Evolutionary conservation across 2,113 vertebrate genomes (phyloP).

Genomic region (Sceloporus tristichus): DNA sequence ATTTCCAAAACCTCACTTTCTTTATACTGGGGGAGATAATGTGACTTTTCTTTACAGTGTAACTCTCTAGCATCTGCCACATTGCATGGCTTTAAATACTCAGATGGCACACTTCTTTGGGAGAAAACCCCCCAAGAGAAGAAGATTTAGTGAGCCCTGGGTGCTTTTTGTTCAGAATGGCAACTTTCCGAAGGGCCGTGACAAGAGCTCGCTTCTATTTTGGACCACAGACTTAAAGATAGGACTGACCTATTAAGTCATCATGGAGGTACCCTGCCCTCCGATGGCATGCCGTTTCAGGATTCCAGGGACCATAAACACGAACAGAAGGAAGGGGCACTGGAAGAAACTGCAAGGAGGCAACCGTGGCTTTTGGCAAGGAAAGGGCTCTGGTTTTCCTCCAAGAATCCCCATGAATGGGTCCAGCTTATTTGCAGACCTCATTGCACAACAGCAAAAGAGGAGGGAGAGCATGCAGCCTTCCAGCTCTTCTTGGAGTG

Average conservation of each 20-base stretch:
- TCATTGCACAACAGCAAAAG: background rate
- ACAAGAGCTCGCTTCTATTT: slow-evolving; percentile 65
- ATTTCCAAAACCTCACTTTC: slow-evolving; percentile 46
- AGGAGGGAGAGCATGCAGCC: too few species aligned
- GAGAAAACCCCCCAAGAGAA: slow-evolving; percentile 48
- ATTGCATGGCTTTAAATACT: slow-evolving; percentile 65
- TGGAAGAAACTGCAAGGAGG: slow-evolving; percentile 19
- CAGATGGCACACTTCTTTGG: slow-evolving; percentile 1
- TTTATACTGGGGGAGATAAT: slow-evolving; percentile 48
- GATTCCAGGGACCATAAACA: slow-evolving; percentile 28
- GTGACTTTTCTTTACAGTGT: slow-evolving; percentile 60
- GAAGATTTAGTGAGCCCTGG: slow-evolving; percentile 60
- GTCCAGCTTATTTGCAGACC: background rate
- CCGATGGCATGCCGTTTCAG: slow-evolving; percentile 39
- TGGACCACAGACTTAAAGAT: slow-evolving; percentile 69
- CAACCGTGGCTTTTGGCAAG: slow-evolving; percentile 20
- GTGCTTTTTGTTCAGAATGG: slow-evolving; percentile 62
- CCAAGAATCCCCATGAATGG: background rate
- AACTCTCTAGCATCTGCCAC: slow-evolving; percentile 58
- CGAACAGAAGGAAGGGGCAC: background rate
- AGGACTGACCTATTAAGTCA: slow-evolving; percentile 76
- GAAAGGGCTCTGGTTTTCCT: background rate
- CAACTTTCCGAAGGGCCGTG: slow-evolving; percentile 54
- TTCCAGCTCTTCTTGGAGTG: too few species aligned
- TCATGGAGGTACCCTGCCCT: slow-evolving; percentile 29